Base-by-base conservation (phyloP, 2,797 vertebrate species). In the Anguilla megastoma region DNA sequence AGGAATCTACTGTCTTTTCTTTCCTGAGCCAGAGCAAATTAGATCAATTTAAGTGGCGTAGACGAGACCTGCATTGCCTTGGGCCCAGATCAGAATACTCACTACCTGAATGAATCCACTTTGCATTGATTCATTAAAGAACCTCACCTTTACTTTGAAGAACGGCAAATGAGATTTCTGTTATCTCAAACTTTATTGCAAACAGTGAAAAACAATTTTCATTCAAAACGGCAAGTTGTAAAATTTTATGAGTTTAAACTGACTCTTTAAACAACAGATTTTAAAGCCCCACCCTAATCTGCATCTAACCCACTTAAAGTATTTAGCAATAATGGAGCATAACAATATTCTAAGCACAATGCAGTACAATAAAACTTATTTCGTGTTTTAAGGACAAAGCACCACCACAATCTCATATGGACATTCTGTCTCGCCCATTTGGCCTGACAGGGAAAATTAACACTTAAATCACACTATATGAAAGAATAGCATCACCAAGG, bases 21-120 rank as follows among this genome's bases (percentile, higher is more conserved):
- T 52, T 41, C 50, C 33, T 84, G 21, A 89, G 63, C 36, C 79
- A 74, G n/a, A 24, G 85, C 58, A 33, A 86, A 84, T 74, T 24
- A 86, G 41, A 88, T 88, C 14, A 36, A 50, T 76, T 71, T 66
- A 54, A 33, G 56, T 84, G 10, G 58, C 76, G 14, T 24, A 5
- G 56, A 63, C 33, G 66, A 56, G 74, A 50, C 14, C n/a, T 86
- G 85, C 36, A n/a, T n/a, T 16, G 50, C 52, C 86, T 79, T 48
- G 41, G 36, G 48, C 60, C 41, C 10, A n/a, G 60, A 86, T 86
- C 48, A 66, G 8, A 36, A 80, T 79, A 33, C 10, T 66, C 10
- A 24, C 48, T n/a, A 69, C 76, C 45, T 66, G 48, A 27, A 79
- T 6, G 74, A 79, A 87, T 69, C n/a, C 41, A 74, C 27, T 58